A percentile compares a stretch with the other conserved stretches of the same genome.
Evolutionary conservation across 2,888 invertebrate species (phyloP).

Genomic region (Anthoptus insignis): DNA sequence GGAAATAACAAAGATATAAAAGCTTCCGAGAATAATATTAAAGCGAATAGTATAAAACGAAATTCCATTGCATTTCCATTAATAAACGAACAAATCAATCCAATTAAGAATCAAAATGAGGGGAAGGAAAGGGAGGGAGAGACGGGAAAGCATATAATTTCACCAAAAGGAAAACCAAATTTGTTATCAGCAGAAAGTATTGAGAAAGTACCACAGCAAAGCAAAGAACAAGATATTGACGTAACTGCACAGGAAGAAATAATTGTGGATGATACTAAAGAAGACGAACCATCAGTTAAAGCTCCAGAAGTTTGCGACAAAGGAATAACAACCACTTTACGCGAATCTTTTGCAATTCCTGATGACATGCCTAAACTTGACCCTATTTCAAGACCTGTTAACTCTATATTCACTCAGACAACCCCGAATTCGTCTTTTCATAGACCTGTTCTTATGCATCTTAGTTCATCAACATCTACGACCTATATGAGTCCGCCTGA

Average conservation of each 20-base stretch:
- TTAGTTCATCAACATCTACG: slow-evolving; percentile 83
- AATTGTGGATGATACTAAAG: slow-evolving; percentile 10
- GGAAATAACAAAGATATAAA: background rate
- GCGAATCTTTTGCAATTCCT: slow-evolving; percentile 53
- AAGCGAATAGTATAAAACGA: slow-evolving; percentile 20
- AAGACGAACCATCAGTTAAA: background rate
- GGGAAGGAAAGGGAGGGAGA: too few relatives aligned
- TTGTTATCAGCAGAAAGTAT: background rate
- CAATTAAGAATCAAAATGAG: background rate
- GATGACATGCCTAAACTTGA: slow-evolving; percentile 53
- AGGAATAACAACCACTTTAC: slow-evolving; percentile 56
- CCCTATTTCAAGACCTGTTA: slow-evolving; percentile 58
- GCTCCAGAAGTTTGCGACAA: slow-evolving; percentile 52
- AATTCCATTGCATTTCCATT: background rate
- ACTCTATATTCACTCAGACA: slow-evolving; percentile 75
- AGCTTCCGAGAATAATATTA: slow-evolving; percentile 27
- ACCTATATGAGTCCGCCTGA: slow-evolving; percentile 85
- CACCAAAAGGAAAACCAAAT: background rate
- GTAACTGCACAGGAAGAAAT: background rate
- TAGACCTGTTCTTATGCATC: slow-evolving; percentile 70
- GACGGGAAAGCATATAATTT: background rate
- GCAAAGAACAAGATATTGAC: background rate
- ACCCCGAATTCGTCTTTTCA: slow-evolving; percentile 63
- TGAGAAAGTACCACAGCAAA: background rate
- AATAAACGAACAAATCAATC: background rate